Evolutionary conservation across 2,797 vertebrate genomes (phyloP).

Genomic region (Catostomus latipinnis): DNA sequence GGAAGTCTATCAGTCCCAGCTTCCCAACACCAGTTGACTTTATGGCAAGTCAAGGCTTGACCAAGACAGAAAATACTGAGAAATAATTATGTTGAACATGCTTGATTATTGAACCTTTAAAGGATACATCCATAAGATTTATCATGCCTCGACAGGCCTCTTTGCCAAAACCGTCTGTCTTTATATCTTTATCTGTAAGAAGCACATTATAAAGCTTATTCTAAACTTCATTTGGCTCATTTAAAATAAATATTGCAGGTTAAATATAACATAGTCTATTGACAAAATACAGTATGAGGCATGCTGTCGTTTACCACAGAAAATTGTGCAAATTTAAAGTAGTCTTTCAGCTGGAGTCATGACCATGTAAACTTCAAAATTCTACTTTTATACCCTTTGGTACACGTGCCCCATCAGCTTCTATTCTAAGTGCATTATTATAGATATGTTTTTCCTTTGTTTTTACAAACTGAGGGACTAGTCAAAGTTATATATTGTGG

Average conservation of each 20-base stretch:
- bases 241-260: background rate
- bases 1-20: constrained; percentile 83
- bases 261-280: background rate
- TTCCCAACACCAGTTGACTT: constrained; percentile 77
- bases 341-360: no score
- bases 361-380: no score
- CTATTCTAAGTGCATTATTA: no score
- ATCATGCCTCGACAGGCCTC: constrained; percentile 85
- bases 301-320: background rate
- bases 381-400: no score
- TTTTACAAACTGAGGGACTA: no score
- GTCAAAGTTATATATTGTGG: no score
- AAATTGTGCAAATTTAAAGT: background rate
- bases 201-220: background rate
- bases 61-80: background rate
- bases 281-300: no score
- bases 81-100: background rate
- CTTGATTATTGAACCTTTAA: background rate
- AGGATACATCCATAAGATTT: constrained; percentile 70
- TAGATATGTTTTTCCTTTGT: no score
- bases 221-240: no score
- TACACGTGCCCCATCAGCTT: no score
- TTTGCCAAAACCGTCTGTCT: constrained; percentile 81
- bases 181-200: constrained; percentile 81
- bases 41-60: constrained; percentile 60